Evolutionary conservation across 2,888 invertebrate species (phyloP).

Genomic region (Cataglyphis rosenhaueri): DNA sequence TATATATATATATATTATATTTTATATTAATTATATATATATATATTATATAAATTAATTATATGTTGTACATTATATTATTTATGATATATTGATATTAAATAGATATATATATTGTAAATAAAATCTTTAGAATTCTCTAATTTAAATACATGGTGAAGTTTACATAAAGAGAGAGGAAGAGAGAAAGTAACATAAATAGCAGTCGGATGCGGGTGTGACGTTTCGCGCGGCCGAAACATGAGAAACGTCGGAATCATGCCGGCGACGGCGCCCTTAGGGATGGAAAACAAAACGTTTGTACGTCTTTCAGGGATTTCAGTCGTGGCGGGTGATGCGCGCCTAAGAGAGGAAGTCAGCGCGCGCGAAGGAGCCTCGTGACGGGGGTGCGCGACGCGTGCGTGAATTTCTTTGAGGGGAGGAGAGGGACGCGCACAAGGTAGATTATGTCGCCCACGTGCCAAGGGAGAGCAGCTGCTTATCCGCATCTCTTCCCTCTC

Average conservation of each 20-base stretch:
- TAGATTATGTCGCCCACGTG: constrained; percentile 57
- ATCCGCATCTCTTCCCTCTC: constrained; percentile 35
- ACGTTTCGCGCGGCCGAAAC: constrained; percentile 35
- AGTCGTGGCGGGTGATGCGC: constrained; percentile 18
- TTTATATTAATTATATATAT: too few species aligned
- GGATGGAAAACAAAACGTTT: constrained; percentile 51
- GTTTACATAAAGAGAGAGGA: neutral
- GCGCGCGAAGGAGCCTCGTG: constrained; percentile 17
- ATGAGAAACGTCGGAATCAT: constrained; percentile 14
- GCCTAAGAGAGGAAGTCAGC: constrained; percentile 48
- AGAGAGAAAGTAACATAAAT: constrained; percentile 15
- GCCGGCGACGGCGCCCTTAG: constrained; percentile 26
- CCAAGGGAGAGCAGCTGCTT: constrained; percentile 56
- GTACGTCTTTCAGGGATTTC: constrained; percentile 35
- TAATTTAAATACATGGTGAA: neutral
- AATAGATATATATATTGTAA: neutral
- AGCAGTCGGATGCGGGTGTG: constrained; percentile 47
- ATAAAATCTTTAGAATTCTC: neutral
- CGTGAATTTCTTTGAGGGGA: constrained; percentile 44
- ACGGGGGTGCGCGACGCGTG: constrained; percentile 58
- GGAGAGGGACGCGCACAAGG: constrained; percentile 14
- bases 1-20: too few species aligned
- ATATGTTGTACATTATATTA: too few species aligned
- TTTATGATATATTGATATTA: neutral
- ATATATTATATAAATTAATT: too few species aligned